Conservation (phyloP, 2,888 invertebrate species). For the Morpho deidamia region DNA sequence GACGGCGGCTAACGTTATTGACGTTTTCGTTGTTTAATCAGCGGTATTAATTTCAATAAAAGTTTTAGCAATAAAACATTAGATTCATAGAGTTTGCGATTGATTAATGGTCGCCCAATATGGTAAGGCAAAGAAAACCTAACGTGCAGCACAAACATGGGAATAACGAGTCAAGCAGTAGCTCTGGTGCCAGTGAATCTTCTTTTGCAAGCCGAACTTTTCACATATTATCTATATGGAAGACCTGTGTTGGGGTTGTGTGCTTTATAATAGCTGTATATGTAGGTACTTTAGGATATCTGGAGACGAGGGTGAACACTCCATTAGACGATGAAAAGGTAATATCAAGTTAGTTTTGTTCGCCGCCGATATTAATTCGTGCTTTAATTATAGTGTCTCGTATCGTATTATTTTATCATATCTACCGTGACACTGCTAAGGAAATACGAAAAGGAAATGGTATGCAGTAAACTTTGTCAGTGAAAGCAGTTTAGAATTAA, state of each 20-base stretch:
- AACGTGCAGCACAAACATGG: slow-evolving; percentile 39
- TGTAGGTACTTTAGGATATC: slow-evolving; percentile 88
- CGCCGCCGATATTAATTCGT: background rate
- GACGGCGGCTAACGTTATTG: too few relatives aligned
- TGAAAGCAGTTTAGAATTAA: too few relatives aligned
- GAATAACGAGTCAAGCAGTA: slow-evolving; percentile 52
- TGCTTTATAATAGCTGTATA: slow-evolving; percentile 85
- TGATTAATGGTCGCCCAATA: slow-evolving; percentile 28
- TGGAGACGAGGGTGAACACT: slow-evolving; percentile 93
- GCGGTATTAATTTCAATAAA: too few relatives aligned
- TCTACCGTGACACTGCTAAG: too few relatives aligned
- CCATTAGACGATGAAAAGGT: slow-evolving; percentile 89
- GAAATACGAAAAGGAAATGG: too few relatives aligned
- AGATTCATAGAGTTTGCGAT: background rate
- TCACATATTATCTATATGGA: slow-evolving; percentile 68
- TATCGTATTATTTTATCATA: background rate
- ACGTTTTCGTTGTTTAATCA: too few relatives aligned
- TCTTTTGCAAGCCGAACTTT: slow-evolving; percentile 36
- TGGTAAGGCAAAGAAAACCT: slow-evolving; percentile 57
- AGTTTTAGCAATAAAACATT: background rate
- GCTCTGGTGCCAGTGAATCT: slow-evolving; percentile 43
- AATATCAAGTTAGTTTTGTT: slow-evolving; percentile 12
- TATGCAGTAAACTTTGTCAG: too few relatives aligned
- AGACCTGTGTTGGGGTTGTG: slow-evolving; percentile 77
- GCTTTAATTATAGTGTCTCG: background rate